Conservation (phyloP, 1,140 invertebrate species). For the Drosophila bocki region DNA sequence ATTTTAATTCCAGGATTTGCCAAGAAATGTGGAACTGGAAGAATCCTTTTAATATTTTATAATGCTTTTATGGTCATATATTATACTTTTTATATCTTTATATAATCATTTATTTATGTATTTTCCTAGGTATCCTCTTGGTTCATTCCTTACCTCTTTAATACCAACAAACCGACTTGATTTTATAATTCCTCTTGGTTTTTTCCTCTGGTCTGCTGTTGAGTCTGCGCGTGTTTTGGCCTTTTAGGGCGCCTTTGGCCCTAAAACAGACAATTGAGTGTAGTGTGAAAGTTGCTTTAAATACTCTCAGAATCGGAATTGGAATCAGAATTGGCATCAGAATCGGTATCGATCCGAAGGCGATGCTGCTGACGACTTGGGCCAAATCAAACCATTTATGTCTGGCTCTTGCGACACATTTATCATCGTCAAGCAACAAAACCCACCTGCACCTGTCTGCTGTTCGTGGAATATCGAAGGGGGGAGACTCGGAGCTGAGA, state of each 20-base stretch:
- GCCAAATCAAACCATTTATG: conserved; percentile 81
- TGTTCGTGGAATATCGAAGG: neutral
- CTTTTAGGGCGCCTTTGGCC: conserved; percentile 71
- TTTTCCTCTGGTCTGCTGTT: conserved; percentile 23
- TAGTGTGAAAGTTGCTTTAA: conserved; percentile 83
- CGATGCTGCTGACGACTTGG: conserved; percentile 34
- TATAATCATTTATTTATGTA: neutral
- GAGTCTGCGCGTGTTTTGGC: conserved; percentile 73
- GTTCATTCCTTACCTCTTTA: neutral
- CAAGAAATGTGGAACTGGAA: no score
- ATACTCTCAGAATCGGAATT: conserved; percentile 62
- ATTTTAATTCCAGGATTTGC: no score
- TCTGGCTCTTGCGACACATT: conserved; percentile 73
- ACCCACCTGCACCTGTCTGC: conserved; percentile 72
- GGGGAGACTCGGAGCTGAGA: neutral
- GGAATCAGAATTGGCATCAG: conserved; percentile 15
- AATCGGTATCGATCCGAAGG: conserved; percentile 32
- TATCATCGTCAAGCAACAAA: conserved; percentile 72
- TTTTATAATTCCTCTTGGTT: conserved; percentile 39
- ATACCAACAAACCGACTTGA: conserved; percentile 15
- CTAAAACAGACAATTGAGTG: conserved; percentile 75
- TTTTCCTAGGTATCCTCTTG: neutral
- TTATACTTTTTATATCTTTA: neutral
- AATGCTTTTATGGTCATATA: neutral
- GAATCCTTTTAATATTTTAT: no score